Base-by-base conservation (phyloP, 2,888 invertebrate species). In the Folsomia candida region DNA sequence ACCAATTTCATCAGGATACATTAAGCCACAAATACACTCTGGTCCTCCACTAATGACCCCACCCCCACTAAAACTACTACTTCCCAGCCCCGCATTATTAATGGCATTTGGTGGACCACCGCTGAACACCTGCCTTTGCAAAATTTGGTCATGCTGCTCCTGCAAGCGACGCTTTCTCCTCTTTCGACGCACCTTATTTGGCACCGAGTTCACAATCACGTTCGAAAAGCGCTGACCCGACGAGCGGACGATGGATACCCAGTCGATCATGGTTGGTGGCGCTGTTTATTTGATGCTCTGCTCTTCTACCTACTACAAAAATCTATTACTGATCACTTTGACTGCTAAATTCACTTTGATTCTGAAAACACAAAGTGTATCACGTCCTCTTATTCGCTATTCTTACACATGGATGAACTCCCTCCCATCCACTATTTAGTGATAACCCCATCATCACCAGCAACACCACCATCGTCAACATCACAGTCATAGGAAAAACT, bases 231-330 rank as follows among this genome's bases (percentile, higher is more conserved):
- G 86, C 65, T 90, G 86, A 71, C 88, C 84, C 74, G 90, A 90
- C 81, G 89, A 89, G 69, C 89, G 87, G 74, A 90, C 90, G 80
- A 90, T 90, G 74, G 90, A 90, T 77, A 90, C 89, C 90, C 90
- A 90, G 84, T 90, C 90, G 81, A 90, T 90, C 90, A 90, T 90
- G 77, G 78, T 79, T 37, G 24, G 54, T 18, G 20, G 3, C n/a
- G 18, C 11, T 11, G 47, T 14, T 47, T 47, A 11, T 18, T 54
- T 54, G 18, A 54, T 9, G n/a, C 54, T 54, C 24, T n/a, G n/a
- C n/a, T n/a, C n/a, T n/a, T n/a, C n/a, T n/a, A n/a, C n/a, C n/a
- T n/a, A n/a, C n/a, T n/a, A n/a, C n/a, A n/a, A n/a, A n/a, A n/a
- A n/a, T n/a, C n/a, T n/a, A n/a, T n/a, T n/a, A n/a, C n/a, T n/a